Conservation (phyloP, 2,797 vertebrate species). For the Poeciliopsis gracilis region DNA sequence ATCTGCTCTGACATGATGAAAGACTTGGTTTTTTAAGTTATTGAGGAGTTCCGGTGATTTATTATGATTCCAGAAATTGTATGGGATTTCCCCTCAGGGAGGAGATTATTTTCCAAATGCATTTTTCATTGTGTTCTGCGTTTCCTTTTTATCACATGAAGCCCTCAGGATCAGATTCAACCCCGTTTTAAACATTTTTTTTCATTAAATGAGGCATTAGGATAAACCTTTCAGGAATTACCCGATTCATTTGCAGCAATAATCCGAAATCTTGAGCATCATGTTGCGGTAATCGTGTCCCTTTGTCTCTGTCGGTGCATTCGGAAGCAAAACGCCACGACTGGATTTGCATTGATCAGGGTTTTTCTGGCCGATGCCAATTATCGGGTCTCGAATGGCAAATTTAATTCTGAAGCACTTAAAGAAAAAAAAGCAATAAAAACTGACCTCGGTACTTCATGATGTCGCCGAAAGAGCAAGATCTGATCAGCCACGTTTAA, state of each 20-base stretch:
- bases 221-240: constrained; percentile 1
- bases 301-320: background rate
- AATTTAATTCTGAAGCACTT: background rate
- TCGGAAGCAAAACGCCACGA: background rate
- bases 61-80: constrained; percentile 48
- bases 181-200: constrained; percentile 38
- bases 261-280: background rate
- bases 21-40: constrained; percentile 36
- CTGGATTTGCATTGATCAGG: background rate
- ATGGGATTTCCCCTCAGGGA: constrained; percentile 36
- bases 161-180: constrained; percentile 50
- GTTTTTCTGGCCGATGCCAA: background rate
- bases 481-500: background rate
- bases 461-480: background rate
- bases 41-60: constrained; percentile 34
- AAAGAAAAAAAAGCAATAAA: background rate
- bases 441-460: background rate
- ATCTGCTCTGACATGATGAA: constrained; percentile 51
- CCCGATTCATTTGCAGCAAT: constrained; percentile 15
- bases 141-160: constrained; percentile 32
- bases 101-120: constrained; percentile 20
- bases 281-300: background rate
- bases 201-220: constrained; percentile 40
- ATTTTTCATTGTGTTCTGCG: constrained; percentile 32
- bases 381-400: background rate